A percentile compares a stretch with the other conserved stretches of the same genome.
These are phyloP conservation scores for Pseudopleuronectes americanus DNA, from an alignment of 2,797 vertebrate genomes.

Conservation along the genomic window DNA sequence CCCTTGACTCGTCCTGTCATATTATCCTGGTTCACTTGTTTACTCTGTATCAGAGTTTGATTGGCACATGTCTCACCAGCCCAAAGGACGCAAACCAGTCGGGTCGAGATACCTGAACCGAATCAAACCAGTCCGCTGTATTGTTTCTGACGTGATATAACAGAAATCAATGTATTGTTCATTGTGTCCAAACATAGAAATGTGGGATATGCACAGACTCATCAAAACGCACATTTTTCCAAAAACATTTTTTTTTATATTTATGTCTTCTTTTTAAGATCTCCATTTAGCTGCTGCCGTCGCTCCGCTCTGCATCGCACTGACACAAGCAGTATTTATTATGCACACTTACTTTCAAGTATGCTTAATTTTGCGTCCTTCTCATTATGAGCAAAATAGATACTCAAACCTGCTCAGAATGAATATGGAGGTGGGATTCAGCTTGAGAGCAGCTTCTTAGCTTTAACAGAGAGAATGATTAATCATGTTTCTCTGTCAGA, in stretches of 20 bases:
- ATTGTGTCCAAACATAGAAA: not conserved
- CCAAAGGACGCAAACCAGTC: not conserved
- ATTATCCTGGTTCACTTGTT: not conserved
- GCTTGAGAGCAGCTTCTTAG: not conserved
- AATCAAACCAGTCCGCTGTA: too few relatives aligned
- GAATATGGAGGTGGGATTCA: slow-evolving; percentile 2
- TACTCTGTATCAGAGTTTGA: not conserved
- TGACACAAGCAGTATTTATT: not conserved
- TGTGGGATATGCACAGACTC: not conserved
- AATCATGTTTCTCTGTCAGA: slow-evolving; percentile 37
- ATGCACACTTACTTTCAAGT: slow-evolving; percentile 3
- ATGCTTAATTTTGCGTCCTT: not conserved
- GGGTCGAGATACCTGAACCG: not conserved
- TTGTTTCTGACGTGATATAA: not conserved
- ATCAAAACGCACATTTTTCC: not conserved
- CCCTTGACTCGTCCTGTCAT: not conserved
- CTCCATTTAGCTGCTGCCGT: not conserved
- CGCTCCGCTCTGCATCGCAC: not conserved
- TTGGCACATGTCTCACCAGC: not conserved
- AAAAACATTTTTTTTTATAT: slow-evolving; percentile 4
- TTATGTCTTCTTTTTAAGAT: not conserved
- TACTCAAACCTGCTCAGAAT: slow-evolving; percentile 3
- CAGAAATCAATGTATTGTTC: not conserved
- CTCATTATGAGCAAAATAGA: not conserved
- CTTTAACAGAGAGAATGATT: slow-evolving; percentile 37